Evolutionary conservation across 1,140 invertebrate genomes (phyloP).

Genomic region (Brachystomella parvula): DNA sequence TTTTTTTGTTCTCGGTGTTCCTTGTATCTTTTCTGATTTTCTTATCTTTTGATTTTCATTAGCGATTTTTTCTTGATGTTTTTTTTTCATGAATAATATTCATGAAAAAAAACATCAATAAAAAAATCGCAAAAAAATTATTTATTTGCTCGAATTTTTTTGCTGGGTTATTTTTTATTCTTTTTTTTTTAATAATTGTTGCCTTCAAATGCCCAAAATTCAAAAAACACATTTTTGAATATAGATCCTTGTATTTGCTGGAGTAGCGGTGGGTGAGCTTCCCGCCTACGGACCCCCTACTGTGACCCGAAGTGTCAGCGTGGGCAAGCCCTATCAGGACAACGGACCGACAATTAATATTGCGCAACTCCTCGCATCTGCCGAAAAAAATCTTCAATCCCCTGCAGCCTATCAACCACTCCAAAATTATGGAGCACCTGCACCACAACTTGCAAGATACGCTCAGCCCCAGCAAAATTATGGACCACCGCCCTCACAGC

Average conservation of each 20-base stretch:
- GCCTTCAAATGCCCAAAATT: no score
- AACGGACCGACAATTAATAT: constrained; percentile 2
- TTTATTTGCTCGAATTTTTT: no score
- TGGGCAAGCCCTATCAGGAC: not conserved
- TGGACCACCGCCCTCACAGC: not conserved
- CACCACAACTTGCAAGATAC: constrained; percentile 10
- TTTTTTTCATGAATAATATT: no score
- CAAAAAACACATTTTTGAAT: no score
- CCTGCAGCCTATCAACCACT: not conserved
- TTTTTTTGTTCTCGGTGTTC: not conserved
- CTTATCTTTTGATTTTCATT: not conserved
- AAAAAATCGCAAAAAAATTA: no score
- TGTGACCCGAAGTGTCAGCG: not conserved
- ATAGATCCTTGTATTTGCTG: constrained; percentile 14
- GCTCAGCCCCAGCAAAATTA: not conserved
- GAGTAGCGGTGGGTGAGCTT: not conserved
- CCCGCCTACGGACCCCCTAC: not conserved
- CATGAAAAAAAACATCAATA: no score
- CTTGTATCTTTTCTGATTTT: not conserved
- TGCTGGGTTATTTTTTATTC: no score
- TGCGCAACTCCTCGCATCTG: not conserved
- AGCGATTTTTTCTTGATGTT: not conserved
- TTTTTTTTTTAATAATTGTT: no score
- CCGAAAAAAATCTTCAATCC: not conserved
- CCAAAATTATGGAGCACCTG: not conserved